These are phyloP conservation scores for Amiota mariae DNA, from an alignment of 2,888 invertebrate genomes.

Conservation along the genomic window DNA sequence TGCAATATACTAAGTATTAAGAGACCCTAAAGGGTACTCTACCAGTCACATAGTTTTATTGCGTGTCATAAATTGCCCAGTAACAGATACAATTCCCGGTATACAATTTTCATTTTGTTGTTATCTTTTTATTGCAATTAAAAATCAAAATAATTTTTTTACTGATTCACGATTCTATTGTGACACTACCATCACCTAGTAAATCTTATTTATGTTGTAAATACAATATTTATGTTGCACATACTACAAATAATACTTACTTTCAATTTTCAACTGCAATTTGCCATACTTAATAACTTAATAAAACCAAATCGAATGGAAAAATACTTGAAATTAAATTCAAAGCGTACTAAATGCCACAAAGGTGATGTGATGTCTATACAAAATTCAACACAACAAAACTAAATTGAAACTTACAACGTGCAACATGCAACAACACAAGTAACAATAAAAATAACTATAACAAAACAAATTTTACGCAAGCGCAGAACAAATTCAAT, in stretches of 20 bases:
- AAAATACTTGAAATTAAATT: neutral
- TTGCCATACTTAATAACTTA: slow-evolving; percentile 47
- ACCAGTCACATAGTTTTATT: neutral
- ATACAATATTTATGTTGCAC: neutral
- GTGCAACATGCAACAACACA: slow-evolving; percentile 47
- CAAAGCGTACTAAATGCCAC: neutral
- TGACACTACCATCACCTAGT: neutral
- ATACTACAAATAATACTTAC: slow-evolving; percentile 25
- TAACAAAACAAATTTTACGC: slow-evolving; percentile 59
- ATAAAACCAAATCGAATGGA: slow-evolving; percentile 39
- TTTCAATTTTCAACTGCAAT: slow-evolving; percentile 44
- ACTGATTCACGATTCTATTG: neutral
- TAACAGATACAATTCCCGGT: neutral
- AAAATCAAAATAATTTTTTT: neutral
- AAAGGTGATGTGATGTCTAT: neutral
- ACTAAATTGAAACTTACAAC: slow-evolving; percentile 61
- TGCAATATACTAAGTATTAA: too few species aligned
- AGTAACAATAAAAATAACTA: slow-evolving; percentile 18
- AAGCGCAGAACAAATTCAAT: slow-evolving; percentile 51
- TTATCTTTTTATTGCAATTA: slow-evolving; percentile 13
- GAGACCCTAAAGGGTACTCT: neutral
- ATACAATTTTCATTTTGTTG: neutral
- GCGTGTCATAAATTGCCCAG: neutral
- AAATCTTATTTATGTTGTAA: slow-evolving; percentile 4
- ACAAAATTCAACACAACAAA: slow-evolving; percentile 19